These are phyloP conservation scores for Aromia moschata DNA, from an alignment of 2,888 invertebrate genomes.

Conservation along the genomic window DNA sequence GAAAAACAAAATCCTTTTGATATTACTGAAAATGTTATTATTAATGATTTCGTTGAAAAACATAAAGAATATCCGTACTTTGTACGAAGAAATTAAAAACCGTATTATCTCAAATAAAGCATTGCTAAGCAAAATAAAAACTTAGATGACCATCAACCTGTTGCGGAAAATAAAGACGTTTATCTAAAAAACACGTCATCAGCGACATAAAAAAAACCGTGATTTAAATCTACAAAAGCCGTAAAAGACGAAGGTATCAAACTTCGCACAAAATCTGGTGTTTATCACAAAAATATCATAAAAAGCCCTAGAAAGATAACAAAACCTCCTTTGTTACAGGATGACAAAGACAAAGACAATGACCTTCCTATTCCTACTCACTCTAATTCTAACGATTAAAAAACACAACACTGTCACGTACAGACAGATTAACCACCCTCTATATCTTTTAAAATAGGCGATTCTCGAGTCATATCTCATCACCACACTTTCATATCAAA, in stretches of 20 bases:
- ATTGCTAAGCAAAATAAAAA: neutral
- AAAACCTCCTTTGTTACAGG: neutral
- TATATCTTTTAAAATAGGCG: neutral
- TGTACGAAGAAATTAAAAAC: neutral
- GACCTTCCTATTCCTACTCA: no score
- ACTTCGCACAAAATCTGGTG: neutral
- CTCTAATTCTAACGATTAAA: no score
- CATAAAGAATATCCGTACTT: neutral
- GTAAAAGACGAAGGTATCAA: neutral
- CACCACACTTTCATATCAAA: neutral
- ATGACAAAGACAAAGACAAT: neutral
- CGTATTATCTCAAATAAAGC: neutral
- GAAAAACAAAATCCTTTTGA: neutral
- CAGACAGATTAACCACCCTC: neutral
- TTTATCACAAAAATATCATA: neutral
- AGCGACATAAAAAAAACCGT: neutral
- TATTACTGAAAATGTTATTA: neutral
- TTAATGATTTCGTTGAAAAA: no score
- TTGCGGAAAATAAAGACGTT: neutral
- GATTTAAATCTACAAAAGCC: neutral
- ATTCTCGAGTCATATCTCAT: neutral
- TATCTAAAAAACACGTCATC: neutral
- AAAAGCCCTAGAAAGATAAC: neutral
- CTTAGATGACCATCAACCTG: neutral
- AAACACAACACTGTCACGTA: no score